Evolutionary conservation across 2,113 vertebrate genomes (phyloP).

Genomic region (Gambusia holbrooki): DNA sequence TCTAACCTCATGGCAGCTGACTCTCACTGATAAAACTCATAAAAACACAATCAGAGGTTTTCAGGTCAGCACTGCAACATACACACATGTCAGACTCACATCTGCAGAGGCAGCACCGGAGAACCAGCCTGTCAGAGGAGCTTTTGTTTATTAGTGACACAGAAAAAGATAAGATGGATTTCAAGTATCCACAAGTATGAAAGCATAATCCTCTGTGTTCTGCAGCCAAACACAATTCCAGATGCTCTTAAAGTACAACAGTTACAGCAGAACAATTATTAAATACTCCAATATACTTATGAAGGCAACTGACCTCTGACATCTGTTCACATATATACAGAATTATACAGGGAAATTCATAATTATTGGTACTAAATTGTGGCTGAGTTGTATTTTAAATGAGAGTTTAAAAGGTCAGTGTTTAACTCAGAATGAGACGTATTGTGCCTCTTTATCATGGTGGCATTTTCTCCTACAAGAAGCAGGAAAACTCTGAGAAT

Average conservation of each 20-base stretch:
- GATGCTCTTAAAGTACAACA: background rate
- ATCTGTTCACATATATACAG: background rate
- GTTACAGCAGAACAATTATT: background rate
- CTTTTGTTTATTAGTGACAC: background rate
- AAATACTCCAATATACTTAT: background rate
- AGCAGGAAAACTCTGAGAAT: no score
- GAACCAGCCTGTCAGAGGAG: background rate
- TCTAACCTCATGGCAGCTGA: background rate
- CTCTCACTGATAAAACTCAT: constrained; percentile 2
- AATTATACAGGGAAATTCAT: background rate
- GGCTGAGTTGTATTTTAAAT: background rate
- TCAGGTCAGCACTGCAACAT: background rate
- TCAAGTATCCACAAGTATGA: background rate
- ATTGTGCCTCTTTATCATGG: no score
- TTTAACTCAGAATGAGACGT: no score
- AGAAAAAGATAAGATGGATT: background rate
- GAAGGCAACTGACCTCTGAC: background rate
- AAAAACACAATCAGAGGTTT: background rate
- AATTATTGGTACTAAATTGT: background rate
- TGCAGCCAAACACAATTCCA: background rate
- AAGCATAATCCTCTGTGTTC: background rate
- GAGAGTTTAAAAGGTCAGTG: background rate
- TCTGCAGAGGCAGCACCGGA: background rate
- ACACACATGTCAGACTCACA: no score
- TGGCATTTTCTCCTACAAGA: no score